Conservation (phyloP, 2,888 invertebrate species). For the Chaetogeoica ovagalla region DNA sequence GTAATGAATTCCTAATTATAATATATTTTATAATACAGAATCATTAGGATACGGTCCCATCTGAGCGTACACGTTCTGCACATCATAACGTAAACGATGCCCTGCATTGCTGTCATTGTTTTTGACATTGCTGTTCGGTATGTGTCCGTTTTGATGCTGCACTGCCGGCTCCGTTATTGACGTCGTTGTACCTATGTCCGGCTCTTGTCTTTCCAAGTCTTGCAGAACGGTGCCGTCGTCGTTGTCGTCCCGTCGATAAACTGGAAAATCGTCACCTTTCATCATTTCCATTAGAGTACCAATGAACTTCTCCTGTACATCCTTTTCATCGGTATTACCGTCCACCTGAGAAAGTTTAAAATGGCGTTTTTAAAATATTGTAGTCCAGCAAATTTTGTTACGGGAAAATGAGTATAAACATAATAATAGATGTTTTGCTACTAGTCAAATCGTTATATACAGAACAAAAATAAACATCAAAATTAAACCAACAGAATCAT, state of each 20-base stretch:
- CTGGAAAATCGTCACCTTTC: constrained; percentile 11
- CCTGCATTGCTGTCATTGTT: background rate
- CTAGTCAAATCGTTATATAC: too few relatives aligned
- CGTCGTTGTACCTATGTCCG: background rate
- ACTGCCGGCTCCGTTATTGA: background rate
- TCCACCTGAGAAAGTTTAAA: constrained; percentile 67
- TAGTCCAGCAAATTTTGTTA: too few relatives aligned
- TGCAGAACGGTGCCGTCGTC: background rate
- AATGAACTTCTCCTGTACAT: constrained; percentile 78
- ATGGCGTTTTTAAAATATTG: background rate
- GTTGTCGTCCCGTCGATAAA: background rate
- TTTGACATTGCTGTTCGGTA: constrained; percentile 2
- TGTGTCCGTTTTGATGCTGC: constrained; percentile 19
- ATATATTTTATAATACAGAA: background rate
- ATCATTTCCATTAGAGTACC: constrained; percentile 72
- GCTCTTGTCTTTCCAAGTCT: background rate
- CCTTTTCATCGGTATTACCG: constrained; percentile 79
- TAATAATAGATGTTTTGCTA: too few relatives aligned
- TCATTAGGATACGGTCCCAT: constrained; percentile 59
- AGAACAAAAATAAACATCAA: too few relatives aligned
- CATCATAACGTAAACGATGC: constrained; percentile 54
- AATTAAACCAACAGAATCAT: too few relatives aligned
- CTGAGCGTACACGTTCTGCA: constrained; percentile 61
- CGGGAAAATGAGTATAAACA: too few relatives aligned
- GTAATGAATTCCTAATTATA: too few relatives aligned